Base-by-base conservation (phyloP, 2,888 invertebrate genomes). In the Cataglyphis albicans region DNA sequence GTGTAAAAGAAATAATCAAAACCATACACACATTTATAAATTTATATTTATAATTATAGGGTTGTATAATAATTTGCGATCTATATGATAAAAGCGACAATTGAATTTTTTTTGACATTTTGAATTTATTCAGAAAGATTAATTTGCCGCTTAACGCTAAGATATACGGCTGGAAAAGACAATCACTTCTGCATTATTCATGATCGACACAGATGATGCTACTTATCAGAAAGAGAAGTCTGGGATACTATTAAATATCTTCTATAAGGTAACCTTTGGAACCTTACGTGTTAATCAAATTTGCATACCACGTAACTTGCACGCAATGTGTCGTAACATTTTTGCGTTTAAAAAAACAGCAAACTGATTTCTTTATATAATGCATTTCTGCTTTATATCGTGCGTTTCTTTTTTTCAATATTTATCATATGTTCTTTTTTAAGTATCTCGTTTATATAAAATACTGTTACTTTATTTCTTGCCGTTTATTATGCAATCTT, bases 201-300 rank as follows among this genome's bases (percentile, higher is more conserved):
- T 25, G 29, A 76, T 70, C 2, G n/a, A 41, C 5, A 12, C 2
- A 25, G 21, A 64, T 15, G n/a, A 67, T 29, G n/a, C 21, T 12
- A 15, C 15, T 76, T 52, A 29, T 67, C 52, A 76, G 35, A 35
- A 6, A 35, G 6, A 35, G 6, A 35, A 35, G 10, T 12, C 12
- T n/a, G 18, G 0, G 18, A 25, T 35, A 6, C 18, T 6, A 55
- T 76, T 52, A 29, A 25, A 25, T 4, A 12, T 67, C 3, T 55
- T 52, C 3, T 52, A 52, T 12, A 21, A 75, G 35, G 55, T 67
- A 68, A 55, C 1, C n/a, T 52, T 41, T 48, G 29, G 32, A 25
- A 63, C 44, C 32, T 74, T 74, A 64, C 18, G 38, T 52, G 70
- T 76, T 76, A 76, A 76, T 76, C 29, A 9, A 68, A 68, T 68